A percentile compares a stretch with the other conserved stretches of the same genome.
Evolutionary conservation across 2,113 vertebrate genomes (phyloP).

Genomic region (Phoxinus phoxinus): DNA sequence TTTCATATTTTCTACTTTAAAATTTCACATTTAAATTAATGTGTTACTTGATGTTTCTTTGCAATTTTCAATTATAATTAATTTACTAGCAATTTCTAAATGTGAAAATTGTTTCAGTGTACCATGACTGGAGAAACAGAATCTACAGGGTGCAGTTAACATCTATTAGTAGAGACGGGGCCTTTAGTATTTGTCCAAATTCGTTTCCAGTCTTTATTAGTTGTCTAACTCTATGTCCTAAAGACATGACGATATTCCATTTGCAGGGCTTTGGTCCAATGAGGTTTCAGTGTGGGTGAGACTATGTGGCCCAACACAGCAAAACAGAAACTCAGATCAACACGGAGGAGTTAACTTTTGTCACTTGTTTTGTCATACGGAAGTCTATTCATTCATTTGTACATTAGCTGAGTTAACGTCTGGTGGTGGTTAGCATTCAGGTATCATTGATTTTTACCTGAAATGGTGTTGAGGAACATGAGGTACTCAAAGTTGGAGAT

Average conservation of each 20-base stretch:
- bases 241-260: neutral
- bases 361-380: neutral
- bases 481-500: conserved; percentile 90
- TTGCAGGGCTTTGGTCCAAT: neutral
- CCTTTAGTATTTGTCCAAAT: neutral
- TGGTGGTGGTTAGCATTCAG: neutral
- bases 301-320: neutral
- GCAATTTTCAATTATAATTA: too few relatives aligned
- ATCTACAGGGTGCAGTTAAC: neutral
- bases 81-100: too few relatives aligned
- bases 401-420: neutral
- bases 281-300: neutral
- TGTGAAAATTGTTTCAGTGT: too few relatives aligned
- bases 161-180: neutral
- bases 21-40: too few relatives aligned
- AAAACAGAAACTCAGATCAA: neutral
- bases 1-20: too few relatives aligned
- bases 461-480: conserved; percentile 52
- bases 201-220: neutral
- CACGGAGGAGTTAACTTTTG: neutral
- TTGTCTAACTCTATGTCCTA: neutral
- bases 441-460: conserved; percentile 24
- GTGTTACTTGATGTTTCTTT: too few relatives aligned
- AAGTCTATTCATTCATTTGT: neutral
- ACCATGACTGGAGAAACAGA: neutral